Conservation (phyloP, 2,113 vertebrate genomes). For the Atractosteus spatula region DNA sequence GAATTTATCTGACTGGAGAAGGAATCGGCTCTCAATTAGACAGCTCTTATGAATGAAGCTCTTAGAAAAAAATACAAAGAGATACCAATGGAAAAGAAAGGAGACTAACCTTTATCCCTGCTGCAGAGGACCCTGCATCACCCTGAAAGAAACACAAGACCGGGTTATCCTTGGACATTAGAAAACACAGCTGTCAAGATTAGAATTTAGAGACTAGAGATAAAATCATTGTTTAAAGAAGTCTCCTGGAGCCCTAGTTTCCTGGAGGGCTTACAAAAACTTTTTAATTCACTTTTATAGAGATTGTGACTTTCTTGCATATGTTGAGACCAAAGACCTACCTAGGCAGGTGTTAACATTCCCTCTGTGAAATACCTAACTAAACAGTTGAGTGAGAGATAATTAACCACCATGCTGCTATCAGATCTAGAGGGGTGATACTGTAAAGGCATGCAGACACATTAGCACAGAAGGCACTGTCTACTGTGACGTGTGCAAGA, state of each 20-base stretch:
- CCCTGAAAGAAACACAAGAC: conserved; percentile 65
- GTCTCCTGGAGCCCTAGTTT: too few species aligned
- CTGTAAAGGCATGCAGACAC: too few species aligned
- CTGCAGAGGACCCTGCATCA: conserved; percentile 93
- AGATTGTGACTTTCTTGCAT: too few species aligned
- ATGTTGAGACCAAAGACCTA: too few species aligned
- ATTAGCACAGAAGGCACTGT: too few species aligned
- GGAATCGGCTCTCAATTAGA: not conserved
- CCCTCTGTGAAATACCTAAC: too few species aligned
- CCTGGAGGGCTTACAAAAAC: not conserved
- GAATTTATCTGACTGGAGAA: not conserved
- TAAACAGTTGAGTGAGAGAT: too few species aligned
- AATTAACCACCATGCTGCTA: too few species aligned
- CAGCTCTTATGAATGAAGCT: not conserved
- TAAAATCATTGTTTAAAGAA: not conserved
- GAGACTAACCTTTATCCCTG: conserved; percentile 90
- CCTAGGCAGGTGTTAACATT: too few species aligned
- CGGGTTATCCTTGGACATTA: not conserved
- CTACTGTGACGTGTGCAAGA: too few species aligned
- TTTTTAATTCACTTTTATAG: too few species aligned
- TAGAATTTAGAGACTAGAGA: not conserved
- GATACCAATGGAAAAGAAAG: not conserved
- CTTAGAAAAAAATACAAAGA: not conserved
- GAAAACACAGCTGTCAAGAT: not conserved
- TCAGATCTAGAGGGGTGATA: too few species aligned